Evolutionary conservation across 1,140 invertebrate species (phyloP), one percentile per base, ranked within the genome.

Genomic region (Pogonomyrmex barbatus): DNA sequence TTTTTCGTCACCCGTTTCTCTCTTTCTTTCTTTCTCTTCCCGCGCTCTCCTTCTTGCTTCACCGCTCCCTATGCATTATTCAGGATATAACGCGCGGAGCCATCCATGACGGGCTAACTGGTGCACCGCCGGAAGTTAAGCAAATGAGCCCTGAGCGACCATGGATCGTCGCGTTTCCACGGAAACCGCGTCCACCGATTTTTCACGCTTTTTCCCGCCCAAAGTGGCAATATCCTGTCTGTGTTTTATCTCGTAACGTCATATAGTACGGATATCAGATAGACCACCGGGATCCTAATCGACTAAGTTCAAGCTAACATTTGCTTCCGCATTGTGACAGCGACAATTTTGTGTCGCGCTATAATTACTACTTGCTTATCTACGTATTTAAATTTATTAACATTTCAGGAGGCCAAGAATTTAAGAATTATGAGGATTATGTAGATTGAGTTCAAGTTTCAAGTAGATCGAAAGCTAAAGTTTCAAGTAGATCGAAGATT

Each of bases 91-190:
- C 79, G 75, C 87, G 68, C 84, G 47, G 71, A 87, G 60, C 54
- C 79, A 60, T 88, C 89, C 89, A 82, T 88, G 89, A 90, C 70
- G 86, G 86, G 71, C 89, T 86, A 90, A 90, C 89, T 86, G 89
- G 86, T 86, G 82, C 79, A 90, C 76, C 88, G 77, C 82, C 89
- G 89, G 87, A 90, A 90, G 89, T 90, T 90, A 90, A 83, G 83
- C 86, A 90, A 90, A 90, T 89, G 89, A 90, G 82, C 79, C 77
- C 87, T 75, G 77, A 86, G 88, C 52, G 78, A 47, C 50, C 63
- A 67, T 70, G 88, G 85, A 90, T 87, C 89, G 79, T 77, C 86
- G 85, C 86, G 86, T 87, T 89, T 90, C 81, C 86, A 77, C 82
- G 89, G 88, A 87, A 90, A 90, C 88, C 86, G 78, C 75, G 81